Base-by-base conservation (phyloP, 2,797 vertebrate species). In the Coccyzus lansbergi region DNA sequence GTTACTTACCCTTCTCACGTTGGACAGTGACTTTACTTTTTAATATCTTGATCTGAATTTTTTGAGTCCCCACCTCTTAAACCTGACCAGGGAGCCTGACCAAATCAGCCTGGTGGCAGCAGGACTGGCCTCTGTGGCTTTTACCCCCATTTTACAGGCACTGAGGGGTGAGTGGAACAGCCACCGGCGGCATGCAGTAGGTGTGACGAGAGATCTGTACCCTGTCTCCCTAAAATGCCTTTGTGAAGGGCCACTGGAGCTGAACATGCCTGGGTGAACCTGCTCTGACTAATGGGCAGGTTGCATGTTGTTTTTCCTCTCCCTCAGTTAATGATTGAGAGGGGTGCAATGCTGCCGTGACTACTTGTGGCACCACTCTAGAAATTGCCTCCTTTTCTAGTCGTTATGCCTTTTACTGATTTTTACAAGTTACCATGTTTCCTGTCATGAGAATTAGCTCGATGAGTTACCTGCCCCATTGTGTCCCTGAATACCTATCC, bases 401-500 rank as follows among this genome's bases (percentile, higher is more conserved):
- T 71, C n/a, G 34, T 42, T 38, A 9, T n/a, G 6, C n/a, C 14
- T 60, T 15, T 64, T 31, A 9, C 21, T 0, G 8, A 16, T 18
- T 36, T 67, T 80, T 48, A 22, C 42, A 10, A 0, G 2, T 59
- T 20, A 4, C 0, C 0, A 5, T 25, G 11, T 83, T 60, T 67
- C 48, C 40, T 0, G 0, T 55, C 3, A 2, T 9, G 16, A 34
- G 21, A 9, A 7, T 38, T 2, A 4, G 4, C 60, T n/a, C 1
- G 3, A 5, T 11, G n/a, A 28, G 28, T 36, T 63, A 69, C 28
- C 34, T 63, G 36, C 10, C 33, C 10, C 0, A 2, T 22, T 6
- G 1, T 3, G 4, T 33, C 15, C 7, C 7, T 0, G 0, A 4
- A 2, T 31, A 9, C 15, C 17, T 1, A 2, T 18, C 34, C 0